A percentile compares a stretch with the other conserved stretches of the same genome.
Evolutionary conservation across 2,113 vertebrate species (phyloP).

Genomic region (Nothocercus nigrocapillus): DNA sequence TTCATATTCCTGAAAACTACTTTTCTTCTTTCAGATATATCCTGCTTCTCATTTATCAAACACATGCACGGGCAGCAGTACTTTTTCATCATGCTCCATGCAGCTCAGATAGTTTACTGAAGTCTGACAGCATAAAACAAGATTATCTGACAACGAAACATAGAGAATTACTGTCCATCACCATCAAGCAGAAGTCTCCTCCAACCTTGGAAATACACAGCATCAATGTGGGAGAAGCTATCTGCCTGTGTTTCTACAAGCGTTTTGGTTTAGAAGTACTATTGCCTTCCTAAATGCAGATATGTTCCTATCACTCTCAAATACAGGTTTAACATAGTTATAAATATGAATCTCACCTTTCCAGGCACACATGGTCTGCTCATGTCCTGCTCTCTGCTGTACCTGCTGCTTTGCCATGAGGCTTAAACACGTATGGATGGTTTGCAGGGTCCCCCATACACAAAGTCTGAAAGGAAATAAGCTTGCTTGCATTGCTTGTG

Average conservation of each 20-base stretch:
- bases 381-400: background rate
- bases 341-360: conserved; percentile 4
- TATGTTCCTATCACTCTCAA: background rate
- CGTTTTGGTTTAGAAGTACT: background rate
- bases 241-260: background rate
- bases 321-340: background rate
- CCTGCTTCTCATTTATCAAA: conserved; percentile 5
- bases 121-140: conserved; percentile 36
- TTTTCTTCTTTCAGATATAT: background rate
- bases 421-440: background rate
- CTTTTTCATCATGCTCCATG: conserved; percentile 4
- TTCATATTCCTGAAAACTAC: background rate
- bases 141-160: background rate
- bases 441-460: accelerated
- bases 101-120: conserved; percentile 14
- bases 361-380: background rate
- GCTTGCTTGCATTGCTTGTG: background rate
- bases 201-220: background rate
- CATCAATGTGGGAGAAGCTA: background rate
- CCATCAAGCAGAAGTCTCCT: background rate
- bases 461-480: background rate
- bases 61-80: background rate
- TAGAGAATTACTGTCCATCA: background rate
- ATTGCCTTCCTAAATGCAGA: background rate
- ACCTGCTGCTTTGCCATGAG: background rate